Percentiles rank a stretch among this genome's conserved stretches.
phyloP scores from a whole-genome alignment of 2,888 invertebrate genomes.

The Boloria selene region DNA sequence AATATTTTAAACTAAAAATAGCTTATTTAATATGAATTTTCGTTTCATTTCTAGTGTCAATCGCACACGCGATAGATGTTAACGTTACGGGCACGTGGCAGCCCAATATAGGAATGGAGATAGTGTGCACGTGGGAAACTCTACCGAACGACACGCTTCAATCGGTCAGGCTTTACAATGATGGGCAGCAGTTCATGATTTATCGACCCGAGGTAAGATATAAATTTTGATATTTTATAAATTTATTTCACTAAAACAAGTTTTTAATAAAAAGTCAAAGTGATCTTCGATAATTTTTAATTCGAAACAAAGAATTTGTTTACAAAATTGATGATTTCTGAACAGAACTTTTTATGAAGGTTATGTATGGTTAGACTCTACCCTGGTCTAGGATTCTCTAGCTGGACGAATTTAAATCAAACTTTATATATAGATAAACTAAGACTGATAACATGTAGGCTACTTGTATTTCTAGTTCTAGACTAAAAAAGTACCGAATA shows the following conservation, averaged over 20 bases:
- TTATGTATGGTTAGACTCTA: too few species aligned
- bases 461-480: too few species aligned
- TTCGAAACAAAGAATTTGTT: not conserved
- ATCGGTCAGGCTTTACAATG: conserved; percentile 58
- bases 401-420: too few species aligned
- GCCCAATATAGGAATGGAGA: conserved; percentile 60
- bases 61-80: conserved; percentile 50
- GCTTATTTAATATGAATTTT: not conserved
- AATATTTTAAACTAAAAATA: too few species aligned
- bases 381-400: too few species aligned
- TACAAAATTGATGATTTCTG: not conserved
- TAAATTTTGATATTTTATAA: not conserved
- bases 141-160: conserved; percentile 59
- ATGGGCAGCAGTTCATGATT: conserved; percentile 61
- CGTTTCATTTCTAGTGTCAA: conserved; percentile 44
- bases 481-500: too few species aligned
- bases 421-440: too few species aligned
- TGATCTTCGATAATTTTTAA: too few species aligned
- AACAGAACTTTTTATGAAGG: too few species aligned
- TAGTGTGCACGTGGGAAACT: conserved; percentile 62
- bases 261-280: not conserved
- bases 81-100: conserved; percentile 57
- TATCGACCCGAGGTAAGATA: conserved; percentile 65
- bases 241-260: not conserved
- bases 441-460: too few species aligned